phyloP scores from a whole-genome alignment of 2,113 vertebrate species.

The Enhydra lutris region DNA sequence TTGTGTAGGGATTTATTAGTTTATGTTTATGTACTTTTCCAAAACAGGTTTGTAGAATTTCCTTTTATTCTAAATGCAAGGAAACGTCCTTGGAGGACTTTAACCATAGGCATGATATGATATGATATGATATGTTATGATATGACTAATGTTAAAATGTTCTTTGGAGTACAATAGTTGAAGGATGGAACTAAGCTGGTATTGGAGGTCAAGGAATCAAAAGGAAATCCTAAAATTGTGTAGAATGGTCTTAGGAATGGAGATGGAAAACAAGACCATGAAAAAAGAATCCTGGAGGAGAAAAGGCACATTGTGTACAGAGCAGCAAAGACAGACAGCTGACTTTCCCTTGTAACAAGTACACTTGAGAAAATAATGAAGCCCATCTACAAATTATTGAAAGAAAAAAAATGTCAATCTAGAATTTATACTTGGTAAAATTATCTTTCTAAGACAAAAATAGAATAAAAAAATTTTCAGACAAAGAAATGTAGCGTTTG shows the following conservation, averaged over 20 bases:
- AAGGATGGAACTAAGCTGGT: background rate
- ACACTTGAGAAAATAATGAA: background rate
- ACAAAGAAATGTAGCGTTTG: background rate
- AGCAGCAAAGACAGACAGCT: background rate
- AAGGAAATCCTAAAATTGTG: background rate
- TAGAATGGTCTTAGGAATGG: background rate
- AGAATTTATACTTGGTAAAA: background rate
- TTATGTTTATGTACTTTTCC: background rate
- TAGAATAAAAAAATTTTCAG: background rate
- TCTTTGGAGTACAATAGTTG: background rate
- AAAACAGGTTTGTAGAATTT: background rate
- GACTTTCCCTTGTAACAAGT: background rate
- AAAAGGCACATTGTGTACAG: background rate
- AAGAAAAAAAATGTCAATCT: background rate
- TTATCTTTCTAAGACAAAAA: background rate
- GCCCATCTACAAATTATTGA: background rate
- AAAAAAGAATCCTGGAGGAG: background rate
- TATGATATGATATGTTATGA: background rate
- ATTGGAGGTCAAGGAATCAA: background rate
- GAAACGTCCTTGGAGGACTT: background rate
- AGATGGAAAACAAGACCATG: background rate
- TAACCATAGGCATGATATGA: background rate
- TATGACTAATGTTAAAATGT: background rate
- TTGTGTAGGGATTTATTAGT: background rate
- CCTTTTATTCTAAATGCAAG: background rate